Percentiles rank a stretch among this genome's conserved stretches.
These are phyloP conservation scores for Apostichopus parvimensis DNA, from an alignment of 35 echinoderm and acorn worm genomes.

Conservation along the genomic window DNA sequence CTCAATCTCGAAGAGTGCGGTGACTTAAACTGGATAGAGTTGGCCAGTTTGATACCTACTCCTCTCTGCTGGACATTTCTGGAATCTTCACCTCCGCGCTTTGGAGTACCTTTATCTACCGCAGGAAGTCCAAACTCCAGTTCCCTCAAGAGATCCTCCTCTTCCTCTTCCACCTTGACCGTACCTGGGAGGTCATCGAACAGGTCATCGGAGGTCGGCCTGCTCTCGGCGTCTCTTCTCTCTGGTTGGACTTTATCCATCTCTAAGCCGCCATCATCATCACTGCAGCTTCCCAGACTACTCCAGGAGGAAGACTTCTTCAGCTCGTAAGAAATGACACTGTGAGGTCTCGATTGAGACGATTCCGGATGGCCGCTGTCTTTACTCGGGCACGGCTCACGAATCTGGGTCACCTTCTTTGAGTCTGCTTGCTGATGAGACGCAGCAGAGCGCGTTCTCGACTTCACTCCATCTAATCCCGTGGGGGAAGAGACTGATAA, in stretches of 20 bases:
- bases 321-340: constrained; percentile 47
- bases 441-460: not conserved
- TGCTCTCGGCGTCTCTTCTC: constrained; percentile 26
- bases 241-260: constrained; percentile 62
- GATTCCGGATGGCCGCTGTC: constrained; percentile 86
- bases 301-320: constrained; percentile 71
- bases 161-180: constrained; percentile 55
- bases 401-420: not conserved
- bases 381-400: constrained; percentile 56
- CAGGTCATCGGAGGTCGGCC: not conserved
- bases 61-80: not conserved
- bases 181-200: constrained; percentile 50
- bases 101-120: constrained; percentile 57
- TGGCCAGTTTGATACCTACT: constrained; percentile 67
- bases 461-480: not conserved
- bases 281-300: constrained; percentile 83
- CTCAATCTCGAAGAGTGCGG: constrained; percentile 92
- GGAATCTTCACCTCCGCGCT: not conserved
- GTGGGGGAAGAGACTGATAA: constrained; percentile 1
- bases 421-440: not conserved
- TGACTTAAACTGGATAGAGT: constrained; percentile 87
- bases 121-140: constrained; percentile 82
- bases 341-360: constrained; percentile 57
- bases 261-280: constrained; percentile 85
- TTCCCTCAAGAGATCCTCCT: constrained; percentile 85